These are phyloP conservation scores for Leucoma salicis DNA, from an alignment of 2,888 invertebrate genomes.

Conservation along the genomic window DNA sequence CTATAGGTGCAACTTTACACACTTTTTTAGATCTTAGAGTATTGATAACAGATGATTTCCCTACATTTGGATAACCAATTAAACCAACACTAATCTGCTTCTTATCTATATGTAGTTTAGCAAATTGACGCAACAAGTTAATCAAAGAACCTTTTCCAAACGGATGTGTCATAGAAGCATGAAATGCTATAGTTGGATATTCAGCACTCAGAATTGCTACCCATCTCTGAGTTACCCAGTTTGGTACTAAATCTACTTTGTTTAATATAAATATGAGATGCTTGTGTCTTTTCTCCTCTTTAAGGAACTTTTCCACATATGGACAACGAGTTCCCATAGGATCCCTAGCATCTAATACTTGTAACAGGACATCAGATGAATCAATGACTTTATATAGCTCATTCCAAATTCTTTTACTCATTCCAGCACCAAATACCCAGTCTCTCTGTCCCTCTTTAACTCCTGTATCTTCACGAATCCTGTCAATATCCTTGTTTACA, in stretches of 20 bases:
- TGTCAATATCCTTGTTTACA: constrained; percentile 90
- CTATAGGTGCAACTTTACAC: constrained; percentile 99
- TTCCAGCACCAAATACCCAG: constrained; percentile 97
- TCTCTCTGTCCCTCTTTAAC: constrained; percentile 92
- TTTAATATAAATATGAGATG: constrained; percentile 98
- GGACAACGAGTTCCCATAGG: constrained; percentile 97
- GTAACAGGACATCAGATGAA: constrained; percentile 97
- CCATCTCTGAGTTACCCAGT: constrained; percentile 99
- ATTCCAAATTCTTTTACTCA: constrained; percentile 99
- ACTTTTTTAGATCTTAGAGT: constrained; percentile 98
- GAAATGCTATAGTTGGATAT: constrained; percentile 98
- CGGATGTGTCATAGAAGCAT: constrained; percentile 98
- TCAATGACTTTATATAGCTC: constrained; percentile 99
- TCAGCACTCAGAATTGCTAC: constrained; percentile 96
- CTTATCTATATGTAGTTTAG: constrained; percentile 96
- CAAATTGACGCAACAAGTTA: constrained; percentile 96
- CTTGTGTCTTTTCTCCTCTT: constrained; percentile 97
- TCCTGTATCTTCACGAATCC: constrained; percentile 91
- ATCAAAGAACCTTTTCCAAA: constrained; percentile 99
- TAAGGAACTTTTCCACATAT: constrained; percentile 95
- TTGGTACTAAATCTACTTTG: constrained; percentile 97
- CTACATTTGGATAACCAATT: constrained; percentile 99
- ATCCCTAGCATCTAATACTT: constrained; percentile 98
- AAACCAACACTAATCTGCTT: constrained; percentile 99
- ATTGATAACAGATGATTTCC: constrained; percentile 99